Evolutionary conservation across 2,888 invertebrate species (phyloP).

Genomic region (Drosophila ezoana): DNA sequence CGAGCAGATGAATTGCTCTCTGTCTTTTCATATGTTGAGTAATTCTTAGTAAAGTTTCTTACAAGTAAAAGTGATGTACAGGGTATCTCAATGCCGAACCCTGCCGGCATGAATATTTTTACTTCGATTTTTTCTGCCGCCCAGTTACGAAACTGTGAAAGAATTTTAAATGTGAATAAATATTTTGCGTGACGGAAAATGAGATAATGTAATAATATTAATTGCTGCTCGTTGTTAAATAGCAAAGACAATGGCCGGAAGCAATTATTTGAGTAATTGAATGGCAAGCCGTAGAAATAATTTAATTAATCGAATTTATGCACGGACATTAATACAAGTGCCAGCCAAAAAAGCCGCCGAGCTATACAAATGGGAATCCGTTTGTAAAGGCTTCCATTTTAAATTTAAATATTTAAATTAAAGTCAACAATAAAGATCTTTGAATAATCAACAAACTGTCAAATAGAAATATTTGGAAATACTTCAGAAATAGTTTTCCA

Average conservation of each 20-base stretch:
- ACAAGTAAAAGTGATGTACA: neutral
- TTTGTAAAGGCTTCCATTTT: neutral
- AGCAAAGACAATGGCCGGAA: conserved; percentile 19
- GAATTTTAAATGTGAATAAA: conserved; percentile 28
- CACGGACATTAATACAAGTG: conserved; percentile 5
- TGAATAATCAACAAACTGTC: neutral
- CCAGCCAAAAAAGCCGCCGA: neutral
- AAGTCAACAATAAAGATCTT: neutral
- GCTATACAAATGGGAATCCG: neutral
- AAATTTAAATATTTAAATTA: neutral
- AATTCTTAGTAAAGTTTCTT: too few relatives aligned
- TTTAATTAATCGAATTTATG: conserved; percentile 18
- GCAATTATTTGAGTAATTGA: conserved; percentile 23
- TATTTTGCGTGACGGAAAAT: conserved; percentile 6
- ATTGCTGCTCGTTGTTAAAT: conserved; percentile 32
- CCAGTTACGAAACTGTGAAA: neutral
- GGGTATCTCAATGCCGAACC: neutral
- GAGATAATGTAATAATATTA: conserved; percentile 24
- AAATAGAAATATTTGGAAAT: neutral
- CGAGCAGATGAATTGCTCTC: too few relatives aligned
- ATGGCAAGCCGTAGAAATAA: conserved; percentile 6
- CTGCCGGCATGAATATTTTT: neutral
- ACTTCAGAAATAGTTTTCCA: neutral
- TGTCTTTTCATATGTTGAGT: too few relatives aligned
- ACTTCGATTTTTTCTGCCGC: neutral